A percentile compares a stretch with the other conserved stretches of the same genome.
Evolutionary conservation across 2,888 invertebrate species (phyloP).

Genomic region (Euzophera pinguis): DNA sequence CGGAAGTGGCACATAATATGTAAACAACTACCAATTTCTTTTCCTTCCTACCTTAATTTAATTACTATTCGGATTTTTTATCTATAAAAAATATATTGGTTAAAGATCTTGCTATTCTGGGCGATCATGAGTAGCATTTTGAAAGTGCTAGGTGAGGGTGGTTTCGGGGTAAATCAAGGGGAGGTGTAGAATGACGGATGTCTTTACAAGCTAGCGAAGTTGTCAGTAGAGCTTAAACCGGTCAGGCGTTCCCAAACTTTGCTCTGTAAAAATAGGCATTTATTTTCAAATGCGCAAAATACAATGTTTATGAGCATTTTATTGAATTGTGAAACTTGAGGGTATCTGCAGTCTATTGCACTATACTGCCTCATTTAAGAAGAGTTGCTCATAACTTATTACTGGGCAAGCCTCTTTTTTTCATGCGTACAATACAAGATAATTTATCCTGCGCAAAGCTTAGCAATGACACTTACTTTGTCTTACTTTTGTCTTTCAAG

Average conservation of each 20-base stretch:
- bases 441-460: no score
- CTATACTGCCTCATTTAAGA: no score
- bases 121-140: conserved; percentile 40
- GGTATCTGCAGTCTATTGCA: no score
- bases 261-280: not conserved
- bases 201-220: conserved; percentile 68
- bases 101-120: conserved; percentile 34
- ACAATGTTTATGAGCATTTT: no score
- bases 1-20: conserved; percentile 72
- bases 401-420: no score
- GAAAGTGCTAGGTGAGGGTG: conserved; percentile 1
- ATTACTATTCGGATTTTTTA: not conserved
- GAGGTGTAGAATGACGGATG: conserved; percentile 71
- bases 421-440: no score
- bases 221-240: conserved; percentile 52
- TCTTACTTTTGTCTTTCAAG: no score
- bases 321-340: no score
- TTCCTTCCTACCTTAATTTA: no score
- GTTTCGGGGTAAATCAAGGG: conserved; percentile 38
- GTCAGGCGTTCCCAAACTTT: conserved; percentile 43
- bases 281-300: no score
- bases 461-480: no score
- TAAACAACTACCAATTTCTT: conserved; percentile 27
- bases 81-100: not conserved
- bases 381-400: no score